Percentiles rank a stretch among this genome's conserved stretches.
Conservation (phyloP, 2,888 invertebrate genomes). For the Odontothrips loti region DNA sequence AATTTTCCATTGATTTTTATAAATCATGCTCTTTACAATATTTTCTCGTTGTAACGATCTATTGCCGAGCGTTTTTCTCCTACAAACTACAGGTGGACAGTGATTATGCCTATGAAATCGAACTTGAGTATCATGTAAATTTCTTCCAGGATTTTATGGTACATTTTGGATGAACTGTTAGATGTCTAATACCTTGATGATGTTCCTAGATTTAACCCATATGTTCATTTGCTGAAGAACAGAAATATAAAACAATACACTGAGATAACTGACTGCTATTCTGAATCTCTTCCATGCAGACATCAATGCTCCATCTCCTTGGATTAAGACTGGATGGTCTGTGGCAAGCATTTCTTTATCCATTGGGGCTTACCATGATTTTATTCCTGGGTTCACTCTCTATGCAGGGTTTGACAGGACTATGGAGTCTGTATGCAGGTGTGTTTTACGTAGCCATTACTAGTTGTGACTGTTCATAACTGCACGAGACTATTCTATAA, state of each 20-base stretch:
- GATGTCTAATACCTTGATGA: no score
- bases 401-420: constrained; percentile 65
- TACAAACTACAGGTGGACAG: background rate
- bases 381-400: constrained; percentile 79
- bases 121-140: background rate
- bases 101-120: background rate
- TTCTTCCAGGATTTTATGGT: background rate
- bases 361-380: constrained; percentile 71
- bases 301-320: constrained; percentile 63
- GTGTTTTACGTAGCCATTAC: constrained; percentile 39
- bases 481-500: constrained; percentile 12
- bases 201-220: no score
- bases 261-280: no score
- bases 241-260: no score
- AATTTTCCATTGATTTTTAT: constrained; percentile 29
- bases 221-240: no score
- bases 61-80: background rate
- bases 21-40: background rate
- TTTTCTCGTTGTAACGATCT: no score
- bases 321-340: constrained; percentile 73
- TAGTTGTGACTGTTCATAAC: constrained; percentile 14
- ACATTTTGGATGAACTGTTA: background rate
- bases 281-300: constrained; percentile 46
- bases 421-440: constrained; percentile 66
- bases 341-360: constrained; percentile 65